Evolutionary conservation across 2,888 invertebrate genomes (phyloP).

Genomic region (Hydriomena furcata): DNA sequence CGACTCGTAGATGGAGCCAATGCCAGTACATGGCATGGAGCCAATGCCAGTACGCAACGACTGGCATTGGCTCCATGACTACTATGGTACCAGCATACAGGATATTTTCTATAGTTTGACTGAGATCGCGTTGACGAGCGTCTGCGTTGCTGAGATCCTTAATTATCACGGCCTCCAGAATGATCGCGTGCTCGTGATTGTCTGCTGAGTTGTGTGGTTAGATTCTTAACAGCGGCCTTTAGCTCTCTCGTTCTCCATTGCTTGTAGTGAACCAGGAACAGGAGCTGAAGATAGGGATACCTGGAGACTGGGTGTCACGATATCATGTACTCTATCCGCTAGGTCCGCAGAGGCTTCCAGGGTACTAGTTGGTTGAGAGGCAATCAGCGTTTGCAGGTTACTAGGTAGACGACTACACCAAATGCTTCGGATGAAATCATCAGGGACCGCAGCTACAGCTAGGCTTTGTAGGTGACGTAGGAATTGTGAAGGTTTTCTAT

Average conservation of each 20-base stretch:
- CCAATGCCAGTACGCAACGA: too few relatives aligned
- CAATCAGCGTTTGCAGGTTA: conserved; percentile 2
- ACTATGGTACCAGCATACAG: conserved; percentile 16
- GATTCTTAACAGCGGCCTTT: conserved; percentile 8
- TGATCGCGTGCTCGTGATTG: not conserved
- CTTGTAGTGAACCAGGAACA: conserved; percentile 5
- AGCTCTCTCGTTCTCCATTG: conserved; percentile 12
- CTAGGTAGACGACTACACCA: conserved; percentile 8
- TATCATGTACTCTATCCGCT: conserved; percentile 12
- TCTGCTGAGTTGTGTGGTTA: conserved; percentile 11
- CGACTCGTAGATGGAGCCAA: too few relatives aligned
- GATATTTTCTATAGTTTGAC: conserved; percentile 11
- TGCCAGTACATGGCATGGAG: conserved; percentile 17
- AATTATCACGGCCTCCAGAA: not conserved
- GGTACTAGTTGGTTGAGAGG: not conserved
- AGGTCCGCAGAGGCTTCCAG: conserved; percentile 5
- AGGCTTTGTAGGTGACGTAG: too few relatives aligned
- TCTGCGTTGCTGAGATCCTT: not conserved
- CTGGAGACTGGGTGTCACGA: conserved; percentile 2
- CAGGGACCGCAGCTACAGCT: conserved; percentile 2
- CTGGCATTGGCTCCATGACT: conserved; percentile 8
- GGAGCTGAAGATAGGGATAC: conserved; percentile 4
- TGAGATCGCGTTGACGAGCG: conserved; percentile 10
- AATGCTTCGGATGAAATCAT: conserved; percentile 6
- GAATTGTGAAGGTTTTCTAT: conserved; percentile 9